A percentile compares a stretch with the other conserved stretches of the same genome.
Conservation (phyloP, 1,140 invertebrate species). For the Drosophila tropicalis region DNA sequence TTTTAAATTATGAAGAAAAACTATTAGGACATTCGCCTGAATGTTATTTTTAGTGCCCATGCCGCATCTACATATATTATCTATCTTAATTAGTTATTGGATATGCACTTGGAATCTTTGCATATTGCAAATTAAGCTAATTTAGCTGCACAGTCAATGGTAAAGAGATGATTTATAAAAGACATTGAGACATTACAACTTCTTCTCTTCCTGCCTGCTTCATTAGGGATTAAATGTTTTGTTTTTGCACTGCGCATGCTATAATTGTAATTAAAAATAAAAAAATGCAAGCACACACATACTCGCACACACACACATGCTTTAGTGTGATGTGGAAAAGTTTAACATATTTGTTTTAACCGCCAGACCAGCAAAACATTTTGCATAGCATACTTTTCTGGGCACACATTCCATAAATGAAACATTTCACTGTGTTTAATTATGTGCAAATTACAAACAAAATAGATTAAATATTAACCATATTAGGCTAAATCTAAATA, state of each 20-base stretch:
- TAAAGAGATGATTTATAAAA: background rate
- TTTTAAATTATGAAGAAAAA: no score
- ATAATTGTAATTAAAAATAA: conserved; percentile 45
- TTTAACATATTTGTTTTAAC: conserved; percentile 19
- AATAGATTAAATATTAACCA: conserved; percentile 67
- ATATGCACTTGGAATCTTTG: background rate
- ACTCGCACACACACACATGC: background rate
- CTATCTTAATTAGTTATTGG: background rate
- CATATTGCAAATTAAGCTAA: conserved; percentile 37
- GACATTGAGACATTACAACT: conserved; percentile 6
- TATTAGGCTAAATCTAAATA: conserved; percentile 29
- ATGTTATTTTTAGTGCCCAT: no score
- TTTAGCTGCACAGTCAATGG: conserved; percentile 15
- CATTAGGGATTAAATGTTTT: conserved; percentile 16
- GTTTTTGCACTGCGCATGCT: conserved; percentile 38
- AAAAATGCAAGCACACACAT: background rate
- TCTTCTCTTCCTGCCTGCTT: background rate
- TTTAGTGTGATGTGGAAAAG: conserved; percentile 45
- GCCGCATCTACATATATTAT: no score
- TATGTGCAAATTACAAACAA: conserved; percentile 68
- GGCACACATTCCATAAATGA: conserved; percentile 43
- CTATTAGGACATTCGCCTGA: no score
- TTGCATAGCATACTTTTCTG: conserved; percentile 44
- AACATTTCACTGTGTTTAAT: conserved; percentile 60
- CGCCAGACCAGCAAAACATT: background rate